Evolutionary conservation across 1,140 invertebrate genomes (phyloP), one percentile per base, ranked within the genome.

Genomic region (Aphelinus atriplicis): DNA sequence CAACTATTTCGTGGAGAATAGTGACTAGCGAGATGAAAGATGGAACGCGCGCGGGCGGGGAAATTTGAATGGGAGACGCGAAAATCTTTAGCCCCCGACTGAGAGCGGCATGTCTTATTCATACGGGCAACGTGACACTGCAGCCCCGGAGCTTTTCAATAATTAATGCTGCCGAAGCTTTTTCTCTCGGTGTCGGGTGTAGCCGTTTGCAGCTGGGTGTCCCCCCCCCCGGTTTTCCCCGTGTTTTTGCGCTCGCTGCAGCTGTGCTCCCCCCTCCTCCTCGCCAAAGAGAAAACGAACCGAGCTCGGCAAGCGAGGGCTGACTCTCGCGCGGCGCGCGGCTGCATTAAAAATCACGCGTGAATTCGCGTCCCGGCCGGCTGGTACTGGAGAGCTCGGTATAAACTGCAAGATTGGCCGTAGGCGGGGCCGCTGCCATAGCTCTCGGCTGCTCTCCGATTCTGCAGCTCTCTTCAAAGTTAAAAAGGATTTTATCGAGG

Each of bases 401-500:
- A 26, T 26, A 26, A 26, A 26, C 26, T 26, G 26, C 26, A 26
- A 26, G 26, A 26, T 26, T 26, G 26, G 26, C 26, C 26, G 26
- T 26, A 26, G 26, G 26, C 26, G 26, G 26, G 26, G 26, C 26
- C 26, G 26, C 26, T 26, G 26, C 26, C 26, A 26, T 26, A 26
- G 26, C 26, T 26, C 26, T 26, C 26, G 6, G 4, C 42, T 6
- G 5, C 58, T 60, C 42, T 42, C 57, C 57, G 9, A 4, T 45
- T 26, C 26, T 26, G 26, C 26, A 26, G 26, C 26, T 26, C 26
- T 26, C 26, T 26, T 26, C 26, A 26, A 26, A 26, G 26, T 26
- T 48, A 26, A 70, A 63, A 64, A 48, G 9, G 3, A 71, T 63
- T 43, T 46, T 9, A 56, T 63, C 53, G 51, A 71, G 48, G 62